A percentile compares a stretch with the other conserved stretches of the same genome.
Evolutionary conservation across 2,113 vertebrate genomes (phyloP).

Genomic region (Arizona elegans): DNA sequence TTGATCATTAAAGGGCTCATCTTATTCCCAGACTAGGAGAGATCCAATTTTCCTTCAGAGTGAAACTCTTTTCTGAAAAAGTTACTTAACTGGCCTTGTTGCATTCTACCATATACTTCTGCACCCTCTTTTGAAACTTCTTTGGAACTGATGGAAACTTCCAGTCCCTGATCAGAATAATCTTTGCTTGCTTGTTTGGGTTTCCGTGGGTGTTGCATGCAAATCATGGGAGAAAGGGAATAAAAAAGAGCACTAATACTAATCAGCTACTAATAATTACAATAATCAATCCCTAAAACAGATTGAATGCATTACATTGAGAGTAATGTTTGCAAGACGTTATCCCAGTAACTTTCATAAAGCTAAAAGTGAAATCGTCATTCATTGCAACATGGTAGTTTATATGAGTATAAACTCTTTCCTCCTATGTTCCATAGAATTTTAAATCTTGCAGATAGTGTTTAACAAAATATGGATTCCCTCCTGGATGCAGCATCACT

Average conservation of each 20-base stretch:
- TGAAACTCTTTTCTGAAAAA: background rate
- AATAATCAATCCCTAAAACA: background rate
- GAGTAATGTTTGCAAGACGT: background rate
- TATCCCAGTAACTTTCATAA: background rate
- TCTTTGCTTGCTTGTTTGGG: background rate
- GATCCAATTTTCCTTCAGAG: background rate
- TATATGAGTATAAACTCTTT: background rate
- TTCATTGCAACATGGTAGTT: background rate
- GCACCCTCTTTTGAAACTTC: background rate
- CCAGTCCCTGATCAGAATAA: background rate
- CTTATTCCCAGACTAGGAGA: background rate
- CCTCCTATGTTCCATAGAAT: constrained; percentile 2
- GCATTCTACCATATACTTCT: background rate
- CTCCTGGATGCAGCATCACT: background rate
- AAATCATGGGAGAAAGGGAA: background rate
- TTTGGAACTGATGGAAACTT: background rate
- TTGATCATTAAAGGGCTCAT: background rate
- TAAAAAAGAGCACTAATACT: background rate
- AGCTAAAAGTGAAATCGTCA: constrained; percentile 3
- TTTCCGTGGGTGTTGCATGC: background rate
- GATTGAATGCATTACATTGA: background rate
- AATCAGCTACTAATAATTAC: background rate
- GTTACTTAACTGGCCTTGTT: background rate
- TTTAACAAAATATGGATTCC: constrained; percentile 19
- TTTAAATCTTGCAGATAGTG: constrained; percentile 8